A percentile compares a stretch with the other conserved stretches of the same genome.
Evolutionary conservation across 2,888 invertebrate species (phyloP).

Genomic region (Bombylius discolor): DNA sequence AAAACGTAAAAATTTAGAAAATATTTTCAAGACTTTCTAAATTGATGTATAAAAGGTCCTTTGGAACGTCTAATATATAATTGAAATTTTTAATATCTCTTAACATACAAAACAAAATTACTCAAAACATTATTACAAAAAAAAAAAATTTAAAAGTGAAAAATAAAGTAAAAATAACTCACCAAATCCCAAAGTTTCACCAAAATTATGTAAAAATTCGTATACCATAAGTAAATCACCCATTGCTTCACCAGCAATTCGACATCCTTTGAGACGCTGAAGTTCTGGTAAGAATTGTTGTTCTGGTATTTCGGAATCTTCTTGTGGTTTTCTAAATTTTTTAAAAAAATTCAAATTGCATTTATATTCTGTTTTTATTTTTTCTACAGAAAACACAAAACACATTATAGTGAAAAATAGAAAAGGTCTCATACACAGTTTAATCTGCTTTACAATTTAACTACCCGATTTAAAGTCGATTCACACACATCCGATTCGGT

Average conservation of each 20-base stretch:
- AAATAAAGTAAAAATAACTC: constrained; percentile 26
- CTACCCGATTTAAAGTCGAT: no score
- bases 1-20: not conserved
- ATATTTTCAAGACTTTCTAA: no score
- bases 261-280: constrained; percentile 64
- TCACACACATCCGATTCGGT: no score
- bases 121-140: no score
- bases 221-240: constrained; percentile 89
- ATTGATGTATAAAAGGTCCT: no score
- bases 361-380: not conserved
- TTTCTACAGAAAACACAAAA: not conserved
- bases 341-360: not conserved
- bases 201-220: constrained; percentile 93
- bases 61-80: no score
- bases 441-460: not conserved
- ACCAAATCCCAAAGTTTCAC: constrained; percentile 88
- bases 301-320: constrained; percentile 76
- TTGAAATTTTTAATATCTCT: no score
- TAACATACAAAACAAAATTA: no score
- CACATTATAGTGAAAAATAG: not conserved
- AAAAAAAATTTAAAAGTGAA: no score
- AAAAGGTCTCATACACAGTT: not conserved
- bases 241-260: constrained; percentile 77
- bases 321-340: constrained; percentile 73
- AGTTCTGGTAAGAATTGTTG: constrained; percentile 58